Evolutionary conservation across 1,140 invertebrate genomes (phyloP).

Genomic region (Trigoniulus corallinus): DNA sequence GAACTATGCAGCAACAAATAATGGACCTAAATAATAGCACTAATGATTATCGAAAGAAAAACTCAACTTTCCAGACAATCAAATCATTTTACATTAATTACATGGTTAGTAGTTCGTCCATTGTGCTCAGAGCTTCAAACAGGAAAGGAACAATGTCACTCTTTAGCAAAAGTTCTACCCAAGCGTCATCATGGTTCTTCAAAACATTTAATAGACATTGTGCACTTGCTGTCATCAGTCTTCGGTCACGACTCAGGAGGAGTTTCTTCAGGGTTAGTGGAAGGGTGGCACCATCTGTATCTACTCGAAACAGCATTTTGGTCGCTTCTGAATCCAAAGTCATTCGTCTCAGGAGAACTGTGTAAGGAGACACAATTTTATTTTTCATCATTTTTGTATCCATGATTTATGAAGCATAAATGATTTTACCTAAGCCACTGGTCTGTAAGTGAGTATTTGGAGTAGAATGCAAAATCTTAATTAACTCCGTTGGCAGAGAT

Average conservation of each 20-base stretch:
- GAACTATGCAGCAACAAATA: neutral
- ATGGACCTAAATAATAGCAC: neutral
- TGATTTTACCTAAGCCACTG: neutral
- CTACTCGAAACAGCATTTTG: neutral
- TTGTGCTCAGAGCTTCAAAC: neutral
- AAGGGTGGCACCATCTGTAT: neutral
- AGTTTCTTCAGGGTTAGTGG: neutral
- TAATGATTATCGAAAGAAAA: neutral
- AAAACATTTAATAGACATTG: neutral
- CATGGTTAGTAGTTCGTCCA: neutral
- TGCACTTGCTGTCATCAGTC: neutral
- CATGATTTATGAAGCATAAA: neutral
- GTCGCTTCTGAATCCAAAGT: neutral
- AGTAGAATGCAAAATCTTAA: neutral
- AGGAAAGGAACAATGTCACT: neutral
- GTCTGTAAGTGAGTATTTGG: neutral
- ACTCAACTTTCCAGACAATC: neutral
- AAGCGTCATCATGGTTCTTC: neutral
- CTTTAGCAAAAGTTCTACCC: neutral
- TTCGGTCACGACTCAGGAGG: neutral
- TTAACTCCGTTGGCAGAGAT: neutral
- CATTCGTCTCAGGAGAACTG: neutral
- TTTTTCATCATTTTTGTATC: neutral
- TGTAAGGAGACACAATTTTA: neutral
- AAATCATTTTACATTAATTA: neutral